A percentile compares a stretch with the other conserved stretches of the same genome.
Conservation (phyloP, 2,888 invertebrate species). For the Epiblema foenella region DNA sequence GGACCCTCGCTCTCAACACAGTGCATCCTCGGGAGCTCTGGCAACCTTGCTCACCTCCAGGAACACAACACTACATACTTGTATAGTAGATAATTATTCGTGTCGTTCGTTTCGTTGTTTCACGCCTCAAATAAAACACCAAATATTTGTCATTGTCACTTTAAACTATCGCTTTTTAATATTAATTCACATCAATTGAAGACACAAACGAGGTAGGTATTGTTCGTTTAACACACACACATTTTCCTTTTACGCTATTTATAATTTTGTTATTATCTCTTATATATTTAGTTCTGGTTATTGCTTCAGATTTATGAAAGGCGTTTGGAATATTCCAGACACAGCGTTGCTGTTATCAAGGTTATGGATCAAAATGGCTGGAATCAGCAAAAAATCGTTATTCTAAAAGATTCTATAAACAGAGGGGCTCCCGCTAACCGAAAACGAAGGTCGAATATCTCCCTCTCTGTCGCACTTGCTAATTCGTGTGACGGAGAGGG, state of each 20-base stretch:
- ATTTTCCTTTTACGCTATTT: constrained; percentile 23
- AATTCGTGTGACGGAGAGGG: too few species aligned
- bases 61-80: too few species aligned
- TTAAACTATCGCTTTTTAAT: constrained; percentile 32
- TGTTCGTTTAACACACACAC: constrained; percentile 38
- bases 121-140: constrained; percentile 5
- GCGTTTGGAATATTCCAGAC: not conserved
- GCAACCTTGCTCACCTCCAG: too few species aligned
- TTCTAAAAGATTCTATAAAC: constrained; percentile 8
- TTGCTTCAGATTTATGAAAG: constrained; percentile 30
- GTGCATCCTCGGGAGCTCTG: too few species aligned
- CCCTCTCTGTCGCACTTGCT: too few species aligned
- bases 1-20: too few species aligned
- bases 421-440: too few species aligned
- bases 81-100: not conserved
- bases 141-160: constrained; percentile 15
- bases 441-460: too few species aligned
- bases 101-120: not conserved
- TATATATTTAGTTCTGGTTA: constrained; percentile 25
- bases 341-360: not conserved
- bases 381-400: not conserved
- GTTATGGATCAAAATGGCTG: not conserved
- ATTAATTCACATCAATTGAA: constrained; percentile 30
- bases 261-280: constrained; percentile 6
- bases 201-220: constrained; percentile 40